These are phyloP conservation scores for Chirona hameri DNA, from an alignment of 2,888 invertebrate species.

Conservation along the genomic window DNA sequence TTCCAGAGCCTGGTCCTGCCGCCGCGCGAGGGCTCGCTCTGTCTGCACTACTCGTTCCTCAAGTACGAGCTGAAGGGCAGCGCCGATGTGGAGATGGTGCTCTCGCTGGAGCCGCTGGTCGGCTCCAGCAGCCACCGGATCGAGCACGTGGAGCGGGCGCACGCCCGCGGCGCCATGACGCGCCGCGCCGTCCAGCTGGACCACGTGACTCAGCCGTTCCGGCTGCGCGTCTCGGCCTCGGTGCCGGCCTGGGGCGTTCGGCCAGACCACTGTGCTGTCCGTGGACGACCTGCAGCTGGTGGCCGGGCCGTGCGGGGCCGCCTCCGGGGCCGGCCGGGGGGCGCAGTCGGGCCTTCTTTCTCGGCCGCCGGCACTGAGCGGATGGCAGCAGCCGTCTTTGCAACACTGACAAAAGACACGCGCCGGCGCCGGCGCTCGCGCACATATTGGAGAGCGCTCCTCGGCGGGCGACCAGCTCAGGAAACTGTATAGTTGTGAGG, in stretches of 20 bases:
- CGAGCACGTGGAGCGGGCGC: not conserved
- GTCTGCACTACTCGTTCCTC: not conserved
- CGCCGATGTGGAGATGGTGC: not conserved
- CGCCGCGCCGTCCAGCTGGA: not conserved
- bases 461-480: too few species aligned
- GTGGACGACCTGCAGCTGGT: not conserved
- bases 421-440: too few species aligned
- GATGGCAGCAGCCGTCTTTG: too few species aligned
- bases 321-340: not conserved
- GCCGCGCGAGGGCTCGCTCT: constrained; percentile 8
- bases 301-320: not conserved
- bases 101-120: constrained; percentile 5
- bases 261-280: constrained; percentile 8
- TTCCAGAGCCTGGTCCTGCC: constrained; percentile 11
- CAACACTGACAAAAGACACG: too few species aligned
- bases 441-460: too few species aligned
- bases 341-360: too few species aligned
- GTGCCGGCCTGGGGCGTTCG: constrained; percentile 27
- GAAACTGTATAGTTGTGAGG: too few species aligned
- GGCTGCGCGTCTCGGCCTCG: not conserved
- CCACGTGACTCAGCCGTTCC: constrained; percentile 9
- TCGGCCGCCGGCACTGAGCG: too few species aligned
- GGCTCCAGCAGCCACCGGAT: not conserved
- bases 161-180: not conserved
- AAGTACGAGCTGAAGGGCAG: constrained; percentile 5